These are phyloP conservation scores for Brachionus calyciflorus DNA, from an alignment of 1,140 invertebrate species.

Conservation along the genomic window DNA sequence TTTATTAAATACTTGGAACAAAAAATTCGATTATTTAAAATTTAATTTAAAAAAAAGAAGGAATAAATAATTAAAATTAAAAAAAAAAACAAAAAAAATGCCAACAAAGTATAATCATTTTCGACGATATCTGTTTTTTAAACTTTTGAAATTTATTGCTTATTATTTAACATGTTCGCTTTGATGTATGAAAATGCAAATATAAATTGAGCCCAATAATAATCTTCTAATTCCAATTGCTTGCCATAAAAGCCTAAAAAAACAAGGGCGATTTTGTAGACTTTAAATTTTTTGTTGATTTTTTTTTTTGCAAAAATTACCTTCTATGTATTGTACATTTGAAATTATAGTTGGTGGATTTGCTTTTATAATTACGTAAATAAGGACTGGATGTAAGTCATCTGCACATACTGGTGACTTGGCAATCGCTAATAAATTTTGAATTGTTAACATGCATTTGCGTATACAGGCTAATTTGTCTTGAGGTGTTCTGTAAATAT, in stretches of 20 bases:
- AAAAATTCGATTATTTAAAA: slow-evolving; percentile 34
- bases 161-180: slow-evolving; percentile 46
- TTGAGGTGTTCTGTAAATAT: slow-evolving; percentile 85
- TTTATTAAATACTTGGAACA: slow-evolving; percentile 22
- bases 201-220: slow-evolving; percentile 94
- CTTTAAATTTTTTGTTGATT: not conserved
- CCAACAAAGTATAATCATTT: slow-evolving; percentile 5
- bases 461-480: slow-evolving; percentile 87
- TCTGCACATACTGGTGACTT: slow-evolving; percentile 82
- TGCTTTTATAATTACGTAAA: slow-evolving; percentile 92
- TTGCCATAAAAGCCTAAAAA: slow-evolving; percentile 38
- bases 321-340: slow-evolving; percentile 83
- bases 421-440: slow-evolving; percentile 82
- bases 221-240: slow-evolving; percentile 58
- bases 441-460: slow-evolving; percentile 80
- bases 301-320: not conserved
- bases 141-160: slow-evolving; percentile 31
- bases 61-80: slow-evolving; percentile 4
- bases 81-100: slow-evolving; percentile 5
- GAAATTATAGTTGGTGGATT: slow-evolving; percentile 91
- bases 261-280: not conserved
- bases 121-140: too few relatives aligned
- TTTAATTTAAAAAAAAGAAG: not conserved
- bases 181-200: slow-evolving; percentile 46
- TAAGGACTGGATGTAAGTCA: slow-evolving; percentile 91